These are phyloP conservation scores for Tenthredo scrophulariae DNA, from an alignment of 2,888 invertebrate genomes.

Conservation along the genomic window DNA sequence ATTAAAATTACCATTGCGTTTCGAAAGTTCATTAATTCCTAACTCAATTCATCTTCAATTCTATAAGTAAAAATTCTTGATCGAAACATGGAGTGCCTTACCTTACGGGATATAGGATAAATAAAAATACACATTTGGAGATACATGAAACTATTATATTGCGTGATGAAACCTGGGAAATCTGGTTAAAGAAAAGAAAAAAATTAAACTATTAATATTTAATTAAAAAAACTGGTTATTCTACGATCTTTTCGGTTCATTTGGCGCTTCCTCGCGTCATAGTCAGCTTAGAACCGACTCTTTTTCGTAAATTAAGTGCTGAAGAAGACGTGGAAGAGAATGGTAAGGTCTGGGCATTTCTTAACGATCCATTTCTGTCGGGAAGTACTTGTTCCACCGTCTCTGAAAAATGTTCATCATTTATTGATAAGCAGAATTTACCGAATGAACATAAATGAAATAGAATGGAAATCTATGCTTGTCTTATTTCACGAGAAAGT, in stretches of 20 bases:
- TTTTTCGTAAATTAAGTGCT: conserved; percentile 58
- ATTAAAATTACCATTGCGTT: not conserved
- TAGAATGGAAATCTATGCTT: not conserved
- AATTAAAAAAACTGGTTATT: not conserved
- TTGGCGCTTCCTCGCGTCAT: conserved; percentile 58
- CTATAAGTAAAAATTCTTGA: not conserved
- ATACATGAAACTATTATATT: not conserved
- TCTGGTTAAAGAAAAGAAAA: not conserved
- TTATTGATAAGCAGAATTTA: not conserved
- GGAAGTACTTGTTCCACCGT: not conserved
- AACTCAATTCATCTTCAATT: not conserved
- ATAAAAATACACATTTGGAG: not conserved
- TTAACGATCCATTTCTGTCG: conserved; percentile 17
- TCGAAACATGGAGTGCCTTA: not conserved
- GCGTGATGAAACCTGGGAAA: not conserved
- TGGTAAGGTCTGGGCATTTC: conserved; percentile 1
- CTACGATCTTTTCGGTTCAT: conserved; percentile 22
- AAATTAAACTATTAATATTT: not conserved
- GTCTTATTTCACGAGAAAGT: conserved; percentile 6
- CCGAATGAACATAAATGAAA: not conserved
- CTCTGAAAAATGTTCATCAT: not conserved
- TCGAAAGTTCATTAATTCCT: not conserved
- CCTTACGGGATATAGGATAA: not conserved
- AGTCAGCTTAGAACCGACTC: conserved; percentile 65
- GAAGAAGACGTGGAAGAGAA: not conserved